Base-by-base conservation (phyloP, 2,888 invertebrate species). In the Lepas anatifera region DNA sequence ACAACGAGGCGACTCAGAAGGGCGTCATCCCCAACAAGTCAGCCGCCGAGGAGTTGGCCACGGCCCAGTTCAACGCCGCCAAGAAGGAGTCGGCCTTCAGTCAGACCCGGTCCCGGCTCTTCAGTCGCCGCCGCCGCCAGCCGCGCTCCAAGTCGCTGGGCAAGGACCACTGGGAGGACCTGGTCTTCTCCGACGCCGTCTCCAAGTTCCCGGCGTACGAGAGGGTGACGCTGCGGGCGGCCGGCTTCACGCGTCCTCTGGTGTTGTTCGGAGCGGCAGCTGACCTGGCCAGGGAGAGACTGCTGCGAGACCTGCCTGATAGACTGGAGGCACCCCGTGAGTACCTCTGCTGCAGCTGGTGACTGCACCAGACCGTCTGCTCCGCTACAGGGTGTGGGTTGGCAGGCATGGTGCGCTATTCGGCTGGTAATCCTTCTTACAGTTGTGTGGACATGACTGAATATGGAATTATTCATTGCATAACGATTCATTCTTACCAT, bases 181-280 rank as follows among this genome's bases (percentile, higher is more conserved):
- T 96, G 35, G 89, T 96, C 0, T 90, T 96, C 76, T 94, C 94
- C 11, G 94, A 95, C 79, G 90, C 93, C 74, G 89, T 92, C 75
- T 94, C 95, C 77, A 95, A 95, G 82, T 94, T 95, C 81, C 92
- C 94, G 0, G 97, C 97, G 0, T 99, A 99, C 81, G 98, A 99
- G 82, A 86, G 96, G 68, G 97, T 99, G 16, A 87, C 92, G 0
- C 83, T 97, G 7, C 87, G 90, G 76, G 32, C 32, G 29, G 92
- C 94, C 0, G 37, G 66, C 41, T 96, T 96, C 79, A 88, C 94
- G 8, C 85, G 98, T 50, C 98, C 99, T 0, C 92, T 98, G 22
- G 95, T 99, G 52, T 85, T 99, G 27, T 93, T 97, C 76, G 98
- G 98, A 1, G 92, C 97, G 0, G 86, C 97, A 2, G 90, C 95